These are phyloP conservation scores for Erebia ligea DNA, from an alignment of 2,888 invertebrate genomes.

Conservation along the genomic window DNA sequence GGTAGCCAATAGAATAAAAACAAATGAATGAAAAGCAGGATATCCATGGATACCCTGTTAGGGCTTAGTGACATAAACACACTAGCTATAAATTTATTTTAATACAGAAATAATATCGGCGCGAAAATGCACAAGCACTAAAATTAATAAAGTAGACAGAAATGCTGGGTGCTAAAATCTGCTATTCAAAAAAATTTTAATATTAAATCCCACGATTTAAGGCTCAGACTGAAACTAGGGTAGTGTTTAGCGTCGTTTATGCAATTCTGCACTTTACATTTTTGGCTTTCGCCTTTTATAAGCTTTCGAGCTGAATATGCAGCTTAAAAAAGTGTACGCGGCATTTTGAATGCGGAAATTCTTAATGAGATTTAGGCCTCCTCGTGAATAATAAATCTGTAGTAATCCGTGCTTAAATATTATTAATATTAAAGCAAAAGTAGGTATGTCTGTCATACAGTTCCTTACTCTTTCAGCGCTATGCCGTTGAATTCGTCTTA, in stretches of 20 bases:
- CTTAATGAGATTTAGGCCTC: conserved; percentile 8
- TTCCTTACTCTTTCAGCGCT: neutral
- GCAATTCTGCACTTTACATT: conserved; percentile 16
- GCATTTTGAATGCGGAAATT: neutral
- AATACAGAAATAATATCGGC: neutral
- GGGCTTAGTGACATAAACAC: too few species aligned
- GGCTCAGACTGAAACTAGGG: conserved; percentile 13
- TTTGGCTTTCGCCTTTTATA: conserved; percentile 12
- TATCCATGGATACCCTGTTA: too few species aligned
- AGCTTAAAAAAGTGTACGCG: conserved; percentile 3
- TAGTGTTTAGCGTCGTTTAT: conserved; percentile 16
- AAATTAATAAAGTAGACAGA: neutral
- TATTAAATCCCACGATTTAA: conserved; percentile 5
- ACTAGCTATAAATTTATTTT: too few species aligned
- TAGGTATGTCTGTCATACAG: neutral
- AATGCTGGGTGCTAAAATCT: neutral
- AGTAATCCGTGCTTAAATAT: neutral
- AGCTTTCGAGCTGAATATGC: conserved; percentile 10
- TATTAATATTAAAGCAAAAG: neutral
- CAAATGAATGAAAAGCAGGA: too few species aligned
- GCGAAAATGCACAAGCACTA: neutral
- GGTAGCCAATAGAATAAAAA: too few species aligned
- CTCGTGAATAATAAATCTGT: neutral
- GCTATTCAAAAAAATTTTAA: conserved; percentile 1
- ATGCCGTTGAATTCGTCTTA: too few species aligned